Evolutionary conservation across 2,797 vertebrate genomes (phyloP).

Genomic region (Loriculus beryllinus): DNA sequence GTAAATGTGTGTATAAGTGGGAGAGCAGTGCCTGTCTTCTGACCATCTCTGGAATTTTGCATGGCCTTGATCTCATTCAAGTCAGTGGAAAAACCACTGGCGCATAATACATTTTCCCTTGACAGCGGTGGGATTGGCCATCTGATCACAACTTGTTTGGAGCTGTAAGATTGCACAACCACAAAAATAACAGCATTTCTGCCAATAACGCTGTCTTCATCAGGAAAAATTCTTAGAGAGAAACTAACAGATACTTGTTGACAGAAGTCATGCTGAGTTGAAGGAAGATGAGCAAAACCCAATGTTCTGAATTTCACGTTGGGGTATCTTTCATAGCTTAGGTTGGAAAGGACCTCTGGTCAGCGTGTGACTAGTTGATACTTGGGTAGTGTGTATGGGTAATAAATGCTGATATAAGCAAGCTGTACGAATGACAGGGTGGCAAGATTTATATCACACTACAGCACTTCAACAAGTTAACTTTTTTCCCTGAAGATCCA

Average conservation of each 20-base stretch:
- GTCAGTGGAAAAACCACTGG: neutral
- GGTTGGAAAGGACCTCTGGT: neutral
- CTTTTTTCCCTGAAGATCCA: neutral
- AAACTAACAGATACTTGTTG: neutral
- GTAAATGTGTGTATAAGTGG: neutral
- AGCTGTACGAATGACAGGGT: neutral
- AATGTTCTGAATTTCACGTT: neutral
- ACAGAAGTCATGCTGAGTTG: neutral
- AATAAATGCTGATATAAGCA: neutral
- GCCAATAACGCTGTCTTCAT: neutral
- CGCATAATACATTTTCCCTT: neutral
- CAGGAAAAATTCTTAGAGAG: neutral
- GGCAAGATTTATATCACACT: neutral
- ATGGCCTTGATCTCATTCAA: neutral
- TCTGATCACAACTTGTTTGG: neutral
- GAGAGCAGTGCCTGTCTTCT: neutral
- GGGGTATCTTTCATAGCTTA: neutral
- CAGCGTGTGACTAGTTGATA: neutral
- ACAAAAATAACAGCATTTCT: neutral
- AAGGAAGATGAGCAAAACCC: neutral
- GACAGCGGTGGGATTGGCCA: neutral
- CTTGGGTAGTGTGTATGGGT: neutral
- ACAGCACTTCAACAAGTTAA: neutral
- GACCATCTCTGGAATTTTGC: neutral
- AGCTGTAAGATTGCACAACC: neutral